These are phyloP conservation scores for Hemibagrus wyckioides DNA, from an alignment of 2,113 vertebrate genomes.

Conservation along the genomic window DNA sequence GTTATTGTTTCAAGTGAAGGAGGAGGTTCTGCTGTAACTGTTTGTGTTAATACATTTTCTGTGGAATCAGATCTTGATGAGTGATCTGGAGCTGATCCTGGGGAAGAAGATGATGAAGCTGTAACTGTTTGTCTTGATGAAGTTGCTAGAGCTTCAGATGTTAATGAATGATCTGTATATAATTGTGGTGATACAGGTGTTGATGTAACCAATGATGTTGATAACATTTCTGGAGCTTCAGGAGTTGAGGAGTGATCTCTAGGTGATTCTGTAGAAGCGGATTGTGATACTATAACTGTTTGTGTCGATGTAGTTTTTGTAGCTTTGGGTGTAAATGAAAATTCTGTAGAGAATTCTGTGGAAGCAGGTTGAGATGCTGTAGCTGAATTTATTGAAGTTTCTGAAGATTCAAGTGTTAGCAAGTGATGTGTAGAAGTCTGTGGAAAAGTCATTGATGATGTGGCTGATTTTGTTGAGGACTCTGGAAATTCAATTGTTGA, in stretches of 20 bases:
- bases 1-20: neutral
- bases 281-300: neutral
- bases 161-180: neutral
- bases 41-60: neutral
- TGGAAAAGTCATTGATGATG: too few relatives aligned
- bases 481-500: neutral
- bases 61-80: neutral
- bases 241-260: too few relatives aligned
- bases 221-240: neutral
- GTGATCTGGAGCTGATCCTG: neutral
- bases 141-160: neutral
- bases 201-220: neutral
- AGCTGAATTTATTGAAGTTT: neutral
- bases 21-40: neutral
- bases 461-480: too few relatives aligned
- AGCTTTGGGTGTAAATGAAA: too few relatives aligned
- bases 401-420: neutral
- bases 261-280: neutral
- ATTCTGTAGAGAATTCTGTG: neutral
- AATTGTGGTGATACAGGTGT: neutral
- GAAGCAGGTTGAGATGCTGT: rapidly evolving
- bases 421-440: neutral
- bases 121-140: neutral
- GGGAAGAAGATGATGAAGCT: too few relatives aligned
- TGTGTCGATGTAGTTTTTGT: too few relatives aligned